These are phyloP conservation scores for Cyprinodon tularosa DNA, from an alignment of 2,113 vertebrate species.

Conservation along the genomic window DNA sequence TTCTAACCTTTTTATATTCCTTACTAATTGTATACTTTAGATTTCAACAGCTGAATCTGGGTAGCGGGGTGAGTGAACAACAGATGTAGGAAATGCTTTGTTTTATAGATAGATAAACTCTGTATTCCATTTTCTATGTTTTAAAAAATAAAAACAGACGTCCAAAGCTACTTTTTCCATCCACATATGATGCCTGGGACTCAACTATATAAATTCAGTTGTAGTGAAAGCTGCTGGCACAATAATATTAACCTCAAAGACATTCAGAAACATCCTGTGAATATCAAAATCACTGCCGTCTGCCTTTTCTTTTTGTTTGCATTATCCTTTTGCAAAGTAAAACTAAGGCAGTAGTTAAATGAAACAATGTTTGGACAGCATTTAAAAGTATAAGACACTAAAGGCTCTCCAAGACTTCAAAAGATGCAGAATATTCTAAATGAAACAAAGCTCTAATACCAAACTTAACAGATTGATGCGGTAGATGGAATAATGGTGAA, in stretches of 20 bases:
- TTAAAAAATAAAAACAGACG: neutral
- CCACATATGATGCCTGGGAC: neutral
- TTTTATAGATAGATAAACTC: neutral
- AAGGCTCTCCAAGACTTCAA: conserved; percentile 71
- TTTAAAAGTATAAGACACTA: conserved; percentile 77
- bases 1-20: neutral
- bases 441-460: conserved; percentile 62
- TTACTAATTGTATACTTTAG: neutral
- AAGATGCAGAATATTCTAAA: conserved; percentile 63
- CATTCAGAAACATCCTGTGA: conserved; percentile 47
- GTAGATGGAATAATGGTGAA: conserved; percentile 53
- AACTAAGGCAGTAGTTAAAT: conserved; percentile 55
- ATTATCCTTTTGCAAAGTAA: conserved; percentile 31
- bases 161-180: neutral
- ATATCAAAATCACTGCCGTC: conserved; percentile 38
- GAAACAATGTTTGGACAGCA: conserved; percentile 50
- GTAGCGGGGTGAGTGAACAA: neutral
- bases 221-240: neutral
- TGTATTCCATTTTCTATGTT: neutral
- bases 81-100: neutral
- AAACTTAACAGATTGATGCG: conserved; percentile 67
- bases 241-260: conserved; percentile 31
- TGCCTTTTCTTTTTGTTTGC: conserved; percentile 26
- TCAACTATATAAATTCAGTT: no score
- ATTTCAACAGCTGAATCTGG: neutral